Evolutionary conservation across 2,113 vertebrate species (phyloP).

Genomic region (Carassius gibelio): DNA sequence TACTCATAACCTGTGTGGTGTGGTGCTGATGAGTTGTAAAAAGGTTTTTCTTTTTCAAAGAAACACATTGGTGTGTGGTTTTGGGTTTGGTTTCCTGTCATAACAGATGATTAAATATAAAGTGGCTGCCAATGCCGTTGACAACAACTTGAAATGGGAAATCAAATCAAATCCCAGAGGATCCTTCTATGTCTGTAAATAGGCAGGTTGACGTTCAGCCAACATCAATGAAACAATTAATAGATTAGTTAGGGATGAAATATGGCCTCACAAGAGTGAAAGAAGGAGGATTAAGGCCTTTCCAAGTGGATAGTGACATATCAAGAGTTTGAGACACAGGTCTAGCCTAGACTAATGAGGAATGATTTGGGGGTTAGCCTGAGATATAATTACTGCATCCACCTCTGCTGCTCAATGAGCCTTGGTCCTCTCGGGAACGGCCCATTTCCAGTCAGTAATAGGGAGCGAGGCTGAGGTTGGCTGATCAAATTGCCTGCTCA

Average conservation of each 20-base stretch:
- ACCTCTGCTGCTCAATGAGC: slow-evolving; percentile 78
- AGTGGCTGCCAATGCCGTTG: not conserved
- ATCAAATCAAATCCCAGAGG: slow-evolving; percentile 49
- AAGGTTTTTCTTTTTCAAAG: slow-evolving; percentile 9
- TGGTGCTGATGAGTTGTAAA: not conserved
- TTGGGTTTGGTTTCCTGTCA: not conserved
- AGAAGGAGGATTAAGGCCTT: slow-evolving; percentile 49
- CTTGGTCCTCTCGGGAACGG: slow-evolving; percentile 70
- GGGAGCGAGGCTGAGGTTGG: slow-evolving; percentile 63
- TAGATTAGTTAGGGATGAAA: slow-evolving; percentile 58
- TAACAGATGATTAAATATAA: not conserved
- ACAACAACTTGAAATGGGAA: slow-evolving; percentile 14
- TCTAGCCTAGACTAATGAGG: slow-evolving; percentile 73
- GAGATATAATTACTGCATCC: slow-evolving; percentile 78
- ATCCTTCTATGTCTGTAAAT: slow-evolving; percentile 48
- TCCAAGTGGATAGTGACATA: slow-evolving; percentile 65
- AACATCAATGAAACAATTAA: slow-evolving; percentile 61
- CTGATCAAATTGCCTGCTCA: slow-evolving; percentile 73
- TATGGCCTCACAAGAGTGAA: not conserved
- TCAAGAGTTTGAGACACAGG: slow-evolving; percentile 58
- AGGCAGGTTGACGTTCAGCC: slow-evolving; percentile 59
- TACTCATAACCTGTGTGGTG: slow-evolving; percentile 3
- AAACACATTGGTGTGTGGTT: not conserved
- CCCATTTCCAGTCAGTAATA: slow-evolving; percentile 75
- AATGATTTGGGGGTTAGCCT: slow-evolving; percentile 73